Evolutionary conservation across 2,113 vertebrate species (phyloP), one percentile per base, ranked within the genome.

Genomic region (Poeciliopsis turrubarensis): DNA sequence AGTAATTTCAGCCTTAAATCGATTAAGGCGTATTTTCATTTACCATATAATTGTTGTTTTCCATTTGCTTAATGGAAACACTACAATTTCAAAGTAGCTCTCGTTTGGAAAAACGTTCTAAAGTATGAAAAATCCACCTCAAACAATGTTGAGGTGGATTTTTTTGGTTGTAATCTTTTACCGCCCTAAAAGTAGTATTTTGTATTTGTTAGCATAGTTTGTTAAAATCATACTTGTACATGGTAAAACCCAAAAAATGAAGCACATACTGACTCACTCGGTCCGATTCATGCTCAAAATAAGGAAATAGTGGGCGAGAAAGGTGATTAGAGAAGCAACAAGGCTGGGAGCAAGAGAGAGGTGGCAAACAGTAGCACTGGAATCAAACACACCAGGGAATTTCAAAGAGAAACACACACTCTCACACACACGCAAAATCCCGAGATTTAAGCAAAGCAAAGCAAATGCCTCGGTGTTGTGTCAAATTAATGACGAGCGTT

Each of bases 281-380:
- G 74, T 70, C 70, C 70, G 77, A 88, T 80, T 91, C 78, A 90
- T 89, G 83, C 85, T 83, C 76, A 83, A 90, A 90, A 71, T 54
- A 75, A 77, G 78, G 51, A 87, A 87, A 77, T 81, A 71, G 86
- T 73, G 80, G 83, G 69, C 60, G 85, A 80, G 71, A 78, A 86
- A 73, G 76, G 82, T 86, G 82, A 91, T 89, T 86, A 86, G 77
- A 77, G 83, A 60, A 41, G 69, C 51, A 82, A 63, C 31, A 19
- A 47, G 54, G 76, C 62, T 82, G 68, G 65, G 66, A 84, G 73
- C 65, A 64, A 57, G 64, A 78, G 67, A 74, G 66, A 75, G 61
- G 68, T 47, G 44, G 68, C 73, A 68, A 26, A 87, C 83, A 89
- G 41, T 1, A 22, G 71, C 81, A 80, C 0, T 82, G 76, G 76